Evolutionary conservation across 2,888 invertebrate species (phyloP), one percentile per base, ranked within the genome.

Genomic region (Luperina testacea): DNA sequence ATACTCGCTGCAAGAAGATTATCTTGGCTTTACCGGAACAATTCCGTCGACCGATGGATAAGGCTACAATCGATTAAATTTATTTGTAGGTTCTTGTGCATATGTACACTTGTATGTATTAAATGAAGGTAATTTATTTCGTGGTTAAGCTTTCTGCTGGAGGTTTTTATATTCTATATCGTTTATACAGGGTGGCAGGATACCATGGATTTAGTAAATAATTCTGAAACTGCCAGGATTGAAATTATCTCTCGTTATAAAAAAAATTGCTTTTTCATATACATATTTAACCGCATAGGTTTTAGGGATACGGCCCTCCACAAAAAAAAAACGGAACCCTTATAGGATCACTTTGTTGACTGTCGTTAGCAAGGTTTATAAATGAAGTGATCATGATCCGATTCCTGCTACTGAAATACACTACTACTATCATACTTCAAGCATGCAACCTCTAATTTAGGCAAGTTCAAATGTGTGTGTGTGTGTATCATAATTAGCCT

Each of bases 21-120:
- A 95, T 93, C 94, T 94, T 93, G 94, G 94, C 92, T 94, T 94
- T 94, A 92, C 90, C 89, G 87, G 91, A 90, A 93, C 93, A 92
- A 92, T 93, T 94, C 91, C 90, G 90, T 89, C 88, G 86, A 92
- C 91, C 92, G 89, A 93, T 93, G 94, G 92, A 94, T 94, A 94
- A 92, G 91, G 91, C 92, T 89, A 87, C 90, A 93, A 94, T 94
- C 92, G 93, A 94, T 93, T 94, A 91, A 94, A 92, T 91, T 91
- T 86, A 88, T 83, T 83, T 74, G 63, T 87, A 75, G 7, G 63
- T 53, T n/a, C 11, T 53, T 45, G 24, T 64, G 53, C 51, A 48
- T 80, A 74, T 32, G 75, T 70, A 68, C 24, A 57, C 24, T 57
- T 57, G 76, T 70, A 64, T 32, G 79, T 89, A 88, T 89, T 90